Conservation (phyloP, 2,888 invertebrate genomes). For the Agonum fuliginosum region DNA sequence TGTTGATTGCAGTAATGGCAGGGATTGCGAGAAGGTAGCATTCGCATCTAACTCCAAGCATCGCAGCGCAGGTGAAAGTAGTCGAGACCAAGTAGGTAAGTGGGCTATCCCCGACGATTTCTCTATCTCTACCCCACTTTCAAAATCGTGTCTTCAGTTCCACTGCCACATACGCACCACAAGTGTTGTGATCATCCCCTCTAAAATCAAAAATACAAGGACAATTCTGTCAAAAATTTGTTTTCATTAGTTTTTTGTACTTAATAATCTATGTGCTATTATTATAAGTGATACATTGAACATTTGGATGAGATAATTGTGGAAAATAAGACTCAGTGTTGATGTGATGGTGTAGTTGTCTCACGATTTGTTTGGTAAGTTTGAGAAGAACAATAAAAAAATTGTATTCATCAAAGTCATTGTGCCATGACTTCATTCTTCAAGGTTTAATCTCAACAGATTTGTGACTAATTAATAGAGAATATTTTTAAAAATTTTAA, state of each 20-base stretch:
- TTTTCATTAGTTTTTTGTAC: slow-evolving; percentile 51
- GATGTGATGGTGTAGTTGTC: neutral
- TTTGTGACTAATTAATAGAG: too few relatives aligned
- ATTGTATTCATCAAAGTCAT: neutral
- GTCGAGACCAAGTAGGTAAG: slow-evolving; percentile 70
- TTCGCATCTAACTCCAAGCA: slow-evolving; percentile 36
- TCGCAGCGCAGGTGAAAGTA: slow-evolving; percentile 70
- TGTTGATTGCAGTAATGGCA: slow-evolving; percentile 60
- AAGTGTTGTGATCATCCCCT: slow-evolving; percentile 67
- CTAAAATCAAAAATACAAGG: slow-evolving; percentile 71
- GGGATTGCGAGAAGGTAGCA: slow-evolving; percentile 56
- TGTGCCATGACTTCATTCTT: slow-evolving; percentile 6
- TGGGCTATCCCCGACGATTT: slow-evolving; percentile 66
- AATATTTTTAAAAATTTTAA: too few relatives aligned
- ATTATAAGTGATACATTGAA: neutral
- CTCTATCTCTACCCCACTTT: slow-evolving; percentile 66
- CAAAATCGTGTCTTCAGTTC: slow-evolving; percentile 61
- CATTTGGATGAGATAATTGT: neutral
- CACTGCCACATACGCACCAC: slow-evolving; percentile 56
- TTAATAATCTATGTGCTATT: neutral
- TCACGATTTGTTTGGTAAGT: slow-evolving; percentile 18
- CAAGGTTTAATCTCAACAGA: slow-evolving; percentile 21
- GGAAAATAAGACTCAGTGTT: neutral
- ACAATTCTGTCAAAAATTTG: slow-evolving; percentile 67
- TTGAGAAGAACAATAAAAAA: slow-evolving; percentile 9